Evolutionary conservation across 2,113 vertebrate genomes (phyloP).

Genomic region (Nematolebias whitei): DNA sequence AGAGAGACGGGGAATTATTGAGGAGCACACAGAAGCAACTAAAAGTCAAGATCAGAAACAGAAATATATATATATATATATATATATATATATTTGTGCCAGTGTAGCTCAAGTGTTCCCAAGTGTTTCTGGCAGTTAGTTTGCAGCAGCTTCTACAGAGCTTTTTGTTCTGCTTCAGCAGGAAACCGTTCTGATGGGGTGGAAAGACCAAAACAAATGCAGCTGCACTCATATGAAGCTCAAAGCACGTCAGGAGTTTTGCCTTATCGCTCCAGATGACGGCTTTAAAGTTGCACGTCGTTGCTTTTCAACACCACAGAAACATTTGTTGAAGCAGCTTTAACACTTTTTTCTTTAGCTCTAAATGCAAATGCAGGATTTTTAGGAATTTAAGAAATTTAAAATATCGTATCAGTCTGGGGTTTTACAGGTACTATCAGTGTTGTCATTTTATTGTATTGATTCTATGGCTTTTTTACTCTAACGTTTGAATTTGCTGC

Average conservation of each 20-base stretch:
- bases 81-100: no score
- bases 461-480: no score
- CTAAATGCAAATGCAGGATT: neutral
- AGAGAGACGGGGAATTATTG: no score
- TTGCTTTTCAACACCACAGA: neutral
- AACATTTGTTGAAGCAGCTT: neutral
- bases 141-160: neutral
- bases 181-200: neutral
- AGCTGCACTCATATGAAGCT: neutral
- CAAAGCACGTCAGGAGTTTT: neutral
- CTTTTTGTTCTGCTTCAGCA: constrained; percentile 6
- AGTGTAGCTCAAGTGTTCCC: no score
- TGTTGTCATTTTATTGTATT: no score
- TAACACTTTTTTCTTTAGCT: neutral
- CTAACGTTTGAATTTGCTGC: no score
- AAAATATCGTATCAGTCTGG: no score
- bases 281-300: neutral
- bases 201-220: neutral
- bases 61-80: no score
- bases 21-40: no score
- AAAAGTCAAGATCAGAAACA: no score
- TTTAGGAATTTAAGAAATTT: no score
- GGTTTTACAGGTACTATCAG: no score
- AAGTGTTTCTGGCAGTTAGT: neutral
- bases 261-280: neutral